phyloP scores from a whole-genome alignment of 2,888 invertebrate species.

The Eupsilia transversa region DNA sequence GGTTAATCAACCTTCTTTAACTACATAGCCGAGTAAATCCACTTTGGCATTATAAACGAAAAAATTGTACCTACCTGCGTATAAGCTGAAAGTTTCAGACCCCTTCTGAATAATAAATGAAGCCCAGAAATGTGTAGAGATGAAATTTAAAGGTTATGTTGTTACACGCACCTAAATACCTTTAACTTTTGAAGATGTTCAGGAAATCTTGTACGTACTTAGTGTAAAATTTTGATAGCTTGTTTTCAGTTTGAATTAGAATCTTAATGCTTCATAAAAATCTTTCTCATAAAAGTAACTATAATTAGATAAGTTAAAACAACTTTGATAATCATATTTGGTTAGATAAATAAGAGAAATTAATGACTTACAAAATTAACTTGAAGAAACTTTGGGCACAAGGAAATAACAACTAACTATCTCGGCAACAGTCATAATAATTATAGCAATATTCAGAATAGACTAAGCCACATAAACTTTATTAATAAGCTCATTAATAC shows the following conservation, averaged over 20 bases:
- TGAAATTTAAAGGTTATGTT: conserved; percentile 39
- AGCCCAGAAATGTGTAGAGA: conserved; percentile 34
- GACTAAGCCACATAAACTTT: conserved; percentile 17
- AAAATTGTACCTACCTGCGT: conserved; percentile 41
- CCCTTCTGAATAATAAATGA: conserved; percentile 48
- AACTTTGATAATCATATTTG: not conserved
- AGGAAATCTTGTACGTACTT: not conserved
- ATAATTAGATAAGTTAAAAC: not conserved
- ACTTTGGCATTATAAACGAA: conserved; percentile 38
- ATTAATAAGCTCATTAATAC: conserved; percentile 18
- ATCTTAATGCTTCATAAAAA: not conserved
- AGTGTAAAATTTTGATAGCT: not conserved
- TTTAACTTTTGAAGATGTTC: conserved; percentile 18
- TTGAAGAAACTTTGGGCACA: not conserved
- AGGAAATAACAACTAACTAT: not conserved
- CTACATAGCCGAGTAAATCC: conserved; percentile 27
- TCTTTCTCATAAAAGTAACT: not conserved
- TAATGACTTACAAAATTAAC: not conserved
- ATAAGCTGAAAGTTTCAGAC: conserved; percentile 39
- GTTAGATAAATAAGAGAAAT: not conserved
- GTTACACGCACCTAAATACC: conserved; percentile 7
- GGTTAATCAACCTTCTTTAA: conserved; percentile 37
- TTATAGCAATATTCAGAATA: not conserved
- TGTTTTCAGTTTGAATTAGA: not conserved
- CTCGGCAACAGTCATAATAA: not conserved